A percentile compares a stretch with the other conserved stretches of the same genome.
Conservation (phyloP, 2,113 vertebrate species). For the Gymnogyps californianus region DNA sequence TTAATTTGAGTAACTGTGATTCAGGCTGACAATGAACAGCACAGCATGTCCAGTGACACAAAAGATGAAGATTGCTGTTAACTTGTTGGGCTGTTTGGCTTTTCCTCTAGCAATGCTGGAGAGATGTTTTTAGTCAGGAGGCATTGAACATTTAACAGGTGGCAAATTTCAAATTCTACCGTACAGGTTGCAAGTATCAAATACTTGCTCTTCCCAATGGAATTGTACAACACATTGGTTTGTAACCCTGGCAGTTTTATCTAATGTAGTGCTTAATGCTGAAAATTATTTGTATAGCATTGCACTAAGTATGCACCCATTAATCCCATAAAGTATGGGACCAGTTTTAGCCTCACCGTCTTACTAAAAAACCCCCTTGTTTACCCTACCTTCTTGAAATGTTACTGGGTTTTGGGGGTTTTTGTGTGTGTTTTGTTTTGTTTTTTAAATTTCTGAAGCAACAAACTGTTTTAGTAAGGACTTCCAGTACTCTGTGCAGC, state of each 20-base stretch:
- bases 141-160: background rate
- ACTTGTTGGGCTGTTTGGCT: background rate
- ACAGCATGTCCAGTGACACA: background rate
- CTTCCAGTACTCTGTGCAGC: background rate
- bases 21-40: background rate
- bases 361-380: background rate
- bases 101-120: background rate
- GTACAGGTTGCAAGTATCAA: background rate
- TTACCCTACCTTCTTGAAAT: background rate
- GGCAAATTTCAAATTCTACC: background rate
- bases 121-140: background rate
- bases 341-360: background rate
- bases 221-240: background rate
- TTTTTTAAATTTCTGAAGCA: background rate
- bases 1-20: background rate
- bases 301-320: background rate
- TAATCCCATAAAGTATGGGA: background rate
- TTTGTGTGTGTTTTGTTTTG: background rate
- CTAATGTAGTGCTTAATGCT: background rate
- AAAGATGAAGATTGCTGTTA: background rate
- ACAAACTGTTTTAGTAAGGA: background rate
- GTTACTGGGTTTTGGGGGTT: background rate
- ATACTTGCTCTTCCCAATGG: background rate
- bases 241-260: background rate
- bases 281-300: background rate